Evolutionary conservation across 2,113 vertebrate species (phyloP), one percentile per base, ranked within the genome.

Genomic region (Alethe castanea): DNA sequence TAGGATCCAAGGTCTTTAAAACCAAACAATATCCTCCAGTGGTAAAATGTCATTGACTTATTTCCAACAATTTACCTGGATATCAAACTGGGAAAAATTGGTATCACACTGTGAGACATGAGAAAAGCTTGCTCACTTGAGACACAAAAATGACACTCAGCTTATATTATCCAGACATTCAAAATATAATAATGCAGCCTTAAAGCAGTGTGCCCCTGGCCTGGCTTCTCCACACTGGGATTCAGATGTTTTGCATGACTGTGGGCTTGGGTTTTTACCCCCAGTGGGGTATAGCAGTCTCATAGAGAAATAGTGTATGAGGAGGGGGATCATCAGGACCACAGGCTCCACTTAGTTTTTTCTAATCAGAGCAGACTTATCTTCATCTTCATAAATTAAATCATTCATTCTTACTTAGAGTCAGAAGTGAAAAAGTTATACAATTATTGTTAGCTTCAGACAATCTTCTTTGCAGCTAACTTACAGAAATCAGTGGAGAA

Each of bases 31-130:
- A 40, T 14, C 50, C 44, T 53, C 26, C 67, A 80, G 26, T 38
- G 69, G 42, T 50, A 95, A 81, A 94, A 82, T 9, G 38, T 47
- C 86, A 80, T 7, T 50, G 70, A 81, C 45, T 96, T 81, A 64
- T 42, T 94, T 96, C 72, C 81, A 87, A 48, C 72, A 84, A 91
- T 92, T 92, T 94, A 92, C 48, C 48, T 19, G 40, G 44, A 76
- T 53, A 80, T 60, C 52, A 81, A 66, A 93, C 40, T 22, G 29
- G 42, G 59, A 73, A 87, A 76, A 72, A 38, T 23, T 40, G 70
- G 15, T 64, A 64, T 67, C 57, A 33, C 24, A 50, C 9, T 2
- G 50, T 47, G 62, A 77, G 36, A 94, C 81, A 85, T 28, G 9
- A 79, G 76, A 85, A 77, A 91, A 82, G 33, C 67, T 53, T 85